Conservation (phyloP, 2,113 vertebrate species). For the Cryptotis parvus region DNA sequence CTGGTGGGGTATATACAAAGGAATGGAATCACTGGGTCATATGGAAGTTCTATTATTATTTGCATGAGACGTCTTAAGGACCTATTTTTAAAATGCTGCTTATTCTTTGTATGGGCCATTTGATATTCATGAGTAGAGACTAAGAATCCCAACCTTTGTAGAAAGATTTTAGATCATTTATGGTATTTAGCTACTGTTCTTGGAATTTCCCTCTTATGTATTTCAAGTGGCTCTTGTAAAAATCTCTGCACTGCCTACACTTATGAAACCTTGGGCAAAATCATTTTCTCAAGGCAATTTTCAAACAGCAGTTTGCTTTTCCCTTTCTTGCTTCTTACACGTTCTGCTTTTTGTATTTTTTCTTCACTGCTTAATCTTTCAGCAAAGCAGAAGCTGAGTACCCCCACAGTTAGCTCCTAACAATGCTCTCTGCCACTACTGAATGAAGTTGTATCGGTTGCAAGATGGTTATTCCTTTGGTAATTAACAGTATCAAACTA, state of each 20-base stretch:
- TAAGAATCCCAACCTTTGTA: background rate
- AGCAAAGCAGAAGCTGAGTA: background rate
- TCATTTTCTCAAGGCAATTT: conserved; percentile 33
- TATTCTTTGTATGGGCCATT: conserved; percentile 22
- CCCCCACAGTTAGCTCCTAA: background rate
- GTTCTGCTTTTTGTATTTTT: background rate
- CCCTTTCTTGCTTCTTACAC: background rate
- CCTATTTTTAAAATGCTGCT: conserved; percentile 31
- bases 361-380: background rate
- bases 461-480: conserved; percentile 1
- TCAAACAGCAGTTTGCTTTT: conserved; percentile 12
- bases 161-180: too few species aligned
- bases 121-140: background rate
- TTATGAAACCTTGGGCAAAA: conserved; percentile 45
- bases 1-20: too few species aligned
- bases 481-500: background rate
- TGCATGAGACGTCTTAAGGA: background rate
- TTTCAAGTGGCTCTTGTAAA: too few species aligned
- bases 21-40: too few species aligned
- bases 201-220: conserved; percentile 29
- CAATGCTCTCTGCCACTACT: background rate
- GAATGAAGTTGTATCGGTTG: background rate
- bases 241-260: conserved; percentile 47
- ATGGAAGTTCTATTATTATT: too few species aligned
- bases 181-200: conserved; percentile 25